These are phyloP conservation scores for Callyntrura sp. DNA, from an alignment of 2,888 invertebrate species.

Conservation along the genomic window DNA sequence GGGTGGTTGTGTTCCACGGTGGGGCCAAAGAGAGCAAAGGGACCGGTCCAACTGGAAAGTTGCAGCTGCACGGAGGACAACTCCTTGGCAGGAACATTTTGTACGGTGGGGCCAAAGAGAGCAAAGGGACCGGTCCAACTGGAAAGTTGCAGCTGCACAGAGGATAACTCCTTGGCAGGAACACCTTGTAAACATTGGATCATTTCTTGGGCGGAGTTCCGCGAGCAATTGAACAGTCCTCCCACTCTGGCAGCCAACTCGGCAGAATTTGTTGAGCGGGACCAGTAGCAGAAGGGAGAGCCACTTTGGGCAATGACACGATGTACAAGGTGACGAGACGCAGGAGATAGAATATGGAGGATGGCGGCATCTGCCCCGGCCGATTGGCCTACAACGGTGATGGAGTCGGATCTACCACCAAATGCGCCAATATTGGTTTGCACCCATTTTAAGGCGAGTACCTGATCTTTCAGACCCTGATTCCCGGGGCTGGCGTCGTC, in stretches of 20 bases:
- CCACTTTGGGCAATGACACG: too few relatives aligned
- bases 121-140: conserved; percentile 81
- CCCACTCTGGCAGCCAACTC: too few relatives aligned
- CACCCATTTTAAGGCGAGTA: conserved; percentile 5
- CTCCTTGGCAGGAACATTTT: conserved; percentile 52
- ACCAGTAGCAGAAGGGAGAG: too few relatives aligned
- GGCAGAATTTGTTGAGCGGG: too few relatives aligned
- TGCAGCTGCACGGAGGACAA: not conserved
- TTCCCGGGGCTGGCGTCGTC: conserved; percentile 28
- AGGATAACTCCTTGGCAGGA: conserved; percentile 39
- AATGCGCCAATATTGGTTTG: not conserved
- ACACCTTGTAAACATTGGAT: conserved; percentile 63
- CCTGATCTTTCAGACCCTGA: conserved; percentile 13
- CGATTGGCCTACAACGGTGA: not conserved
- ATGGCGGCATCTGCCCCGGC: too few relatives aligned
- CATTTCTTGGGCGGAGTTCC: too few relatives aligned
- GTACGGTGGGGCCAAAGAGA: conserved; percentile 79
- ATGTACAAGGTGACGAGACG: too few relatives aligned
- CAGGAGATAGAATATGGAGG: too few relatives aligned
- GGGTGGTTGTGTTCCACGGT: conserved; percentile 77
- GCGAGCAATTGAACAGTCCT: too few relatives aligned
- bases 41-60: conserved; percentile 77
- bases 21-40: conserved; percentile 80
- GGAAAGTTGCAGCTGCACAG: conserved; percentile 3
- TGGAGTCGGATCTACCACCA: not conserved